phyloP scores from a whole-genome alignment of 1,140 invertebrate genomes.

The Lepidurus apus region DNA sequence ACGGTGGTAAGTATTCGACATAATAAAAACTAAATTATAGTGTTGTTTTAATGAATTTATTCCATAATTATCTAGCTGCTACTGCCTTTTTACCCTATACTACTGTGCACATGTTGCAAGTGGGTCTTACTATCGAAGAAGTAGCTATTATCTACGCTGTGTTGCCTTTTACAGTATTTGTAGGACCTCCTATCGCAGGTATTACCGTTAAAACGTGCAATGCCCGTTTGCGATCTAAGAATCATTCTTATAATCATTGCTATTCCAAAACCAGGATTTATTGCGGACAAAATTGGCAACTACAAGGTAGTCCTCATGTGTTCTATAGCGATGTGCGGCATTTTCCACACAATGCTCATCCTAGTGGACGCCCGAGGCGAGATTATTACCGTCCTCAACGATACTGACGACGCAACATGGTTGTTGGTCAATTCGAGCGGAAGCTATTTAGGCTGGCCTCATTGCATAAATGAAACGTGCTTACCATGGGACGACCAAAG shows the following conservation, averaged over 20 bases:
- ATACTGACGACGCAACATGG: not conserved
- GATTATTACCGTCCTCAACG: slow-evolving; percentile 35
- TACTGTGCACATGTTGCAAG: slow-evolving; percentile 79
- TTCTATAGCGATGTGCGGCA: slow-evolving; percentile 62
- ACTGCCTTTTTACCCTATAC: slow-evolving; percentile 73
- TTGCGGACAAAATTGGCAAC: slow-evolving; percentile 73
- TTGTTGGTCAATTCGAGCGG: slow-evolving; percentile 17
- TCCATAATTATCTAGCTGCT: slow-evolving; percentile 51
- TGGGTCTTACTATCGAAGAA: slow-evolving; percentile 74
- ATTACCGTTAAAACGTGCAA: slow-evolving; percentile 38
- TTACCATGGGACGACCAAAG: not conserved
- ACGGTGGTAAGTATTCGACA: slow-evolving; percentile 54
- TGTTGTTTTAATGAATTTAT: slow-evolving; percentile 42
- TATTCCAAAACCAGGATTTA: slow-evolving; percentile 52
- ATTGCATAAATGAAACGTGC: not conserved
- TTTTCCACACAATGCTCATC: slow-evolving; percentile 64
- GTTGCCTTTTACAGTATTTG: slow-evolving; percentile 70
- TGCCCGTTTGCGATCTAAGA: not conserved
- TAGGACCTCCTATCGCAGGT: slow-evolving; percentile 72
- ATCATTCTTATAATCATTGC: not conserved
- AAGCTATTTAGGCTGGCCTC: not conserved
- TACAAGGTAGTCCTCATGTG: slow-evolving; percentile 71
- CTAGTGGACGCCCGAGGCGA: slow-evolving; percentile 32
- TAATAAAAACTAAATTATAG: slow-evolving; percentile 30
- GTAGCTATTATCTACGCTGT: slow-evolving; percentile 76